Conservation (phyloP, 92 coral and sea anemone genomes). For the Ricordea florida region DNA sequence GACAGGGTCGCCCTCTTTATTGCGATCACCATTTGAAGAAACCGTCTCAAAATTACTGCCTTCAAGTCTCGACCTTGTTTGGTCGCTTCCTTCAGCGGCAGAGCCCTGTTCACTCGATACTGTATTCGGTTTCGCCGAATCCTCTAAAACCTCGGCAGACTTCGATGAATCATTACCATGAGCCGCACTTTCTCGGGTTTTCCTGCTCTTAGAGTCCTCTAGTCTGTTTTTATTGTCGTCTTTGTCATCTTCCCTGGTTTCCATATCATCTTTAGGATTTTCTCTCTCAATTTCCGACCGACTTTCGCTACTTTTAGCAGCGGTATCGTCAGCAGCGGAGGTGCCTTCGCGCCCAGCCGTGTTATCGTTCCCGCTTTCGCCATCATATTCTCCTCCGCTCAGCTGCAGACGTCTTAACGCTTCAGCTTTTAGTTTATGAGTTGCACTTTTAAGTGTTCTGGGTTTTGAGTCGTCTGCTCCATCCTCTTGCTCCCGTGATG, state of each 20-base stretch:
- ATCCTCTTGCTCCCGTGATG: slow-evolving; percentile 40
- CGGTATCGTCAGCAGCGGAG: slow-evolving; percentile 6
- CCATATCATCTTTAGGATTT: slow-evolving; percentile 7
- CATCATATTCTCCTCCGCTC: slow-evolving; percentile 66
- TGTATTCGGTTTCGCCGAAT: neutral
- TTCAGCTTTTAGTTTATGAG: slow-evolving; percentile 89
- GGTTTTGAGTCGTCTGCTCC: slow-evolving; percentile 23
- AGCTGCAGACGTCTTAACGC: slow-evolving; percentile 89
- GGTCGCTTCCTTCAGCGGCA: neutral
- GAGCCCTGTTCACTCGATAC: neutral
- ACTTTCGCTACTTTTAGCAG: slow-evolving; percentile 2
- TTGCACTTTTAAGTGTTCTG: slow-evolving; percentile 64
- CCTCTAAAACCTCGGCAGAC: slow-evolving; percentile 1
- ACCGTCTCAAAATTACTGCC: neutral
- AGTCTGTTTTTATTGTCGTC: neutral
- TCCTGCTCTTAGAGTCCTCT: neutral
- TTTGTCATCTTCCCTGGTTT: neutral
- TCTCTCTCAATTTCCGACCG: neutral
- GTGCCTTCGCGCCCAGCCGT: slow-evolving; percentile 29
- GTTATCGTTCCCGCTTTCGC: slow-evolving; percentile 16
- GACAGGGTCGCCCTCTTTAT: no score
- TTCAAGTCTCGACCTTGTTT: neutral
- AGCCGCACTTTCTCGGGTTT: slow-evolving; percentile 1
- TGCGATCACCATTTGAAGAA: neutral
- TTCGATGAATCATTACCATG: slow-evolving; percentile 1